Evolutionary conservation across 2,797 vertebrate genomes (phyloP), one percentile per base, ranked within the genome.

Genomic region (Strix occidentalis): DNA sequence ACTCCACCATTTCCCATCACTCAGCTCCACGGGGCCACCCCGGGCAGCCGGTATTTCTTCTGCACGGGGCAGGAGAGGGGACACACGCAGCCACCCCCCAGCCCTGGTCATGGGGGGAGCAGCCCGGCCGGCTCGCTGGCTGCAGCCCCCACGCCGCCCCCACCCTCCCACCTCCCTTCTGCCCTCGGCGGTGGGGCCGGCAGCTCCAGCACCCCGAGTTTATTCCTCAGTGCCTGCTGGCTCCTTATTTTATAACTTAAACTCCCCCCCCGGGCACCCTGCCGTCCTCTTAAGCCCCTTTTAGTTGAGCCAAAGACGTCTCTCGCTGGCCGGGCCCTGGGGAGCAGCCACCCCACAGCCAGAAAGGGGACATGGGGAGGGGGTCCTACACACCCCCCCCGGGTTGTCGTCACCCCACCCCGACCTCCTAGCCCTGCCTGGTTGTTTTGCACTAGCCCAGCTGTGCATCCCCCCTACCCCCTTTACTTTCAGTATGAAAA

Each of bases 221-320:
- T 86, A 39, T 70, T 90, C 87, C 96, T 95, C 96, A 92, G 97
- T 97, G 97, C 97, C 97, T 97, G 97, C 96, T 97, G 97, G 97
- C 97, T 95, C 96, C 94, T 93, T 94, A 79, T 96, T 95, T 97
- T 95, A 74, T 97, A 97, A 97, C 94, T 98, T 97, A 98, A 97
- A 95, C 76, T 35, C 10, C 58, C 78, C 78, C 86, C 50, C 48
- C 35, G 5, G 41, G 70, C 60, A 21, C 28, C n/a, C 63, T 21
- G 26, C 11, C 21, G 1, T 57, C 46, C 48, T 56, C 71, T 86
- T 78, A 53, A 70, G 43, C 86, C 93, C 77, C 69, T 76, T 87
- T 95, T 89, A 90, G 90, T 96, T 95, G 94, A 96, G 94, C 92
- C 97, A 95, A 88, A 97, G 92, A 95, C 17, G 77, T 72, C 84